Evolutionary conservation across 2,797 vertebrate species (phyloP).

Genomic region (Neopelma chrysocephalum): DNA sequence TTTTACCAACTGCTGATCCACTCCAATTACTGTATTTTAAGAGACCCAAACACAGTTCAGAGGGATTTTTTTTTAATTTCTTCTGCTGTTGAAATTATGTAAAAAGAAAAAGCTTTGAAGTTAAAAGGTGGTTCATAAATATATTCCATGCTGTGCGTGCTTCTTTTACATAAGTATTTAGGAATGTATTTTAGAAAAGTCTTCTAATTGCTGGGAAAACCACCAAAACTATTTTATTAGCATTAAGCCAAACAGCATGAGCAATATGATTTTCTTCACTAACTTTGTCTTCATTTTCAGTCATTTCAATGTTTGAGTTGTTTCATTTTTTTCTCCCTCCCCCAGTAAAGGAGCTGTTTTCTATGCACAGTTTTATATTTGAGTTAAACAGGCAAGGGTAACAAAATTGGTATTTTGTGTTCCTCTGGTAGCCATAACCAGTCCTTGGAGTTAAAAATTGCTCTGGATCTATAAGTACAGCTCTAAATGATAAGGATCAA

Average conservation of each 20-base stretch:
- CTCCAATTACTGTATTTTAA: slow-evolving; percentile 21
- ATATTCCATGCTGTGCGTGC: neutral
- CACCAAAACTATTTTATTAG: neutral
- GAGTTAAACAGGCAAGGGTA: neutral
- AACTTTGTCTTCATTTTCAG: neutral
- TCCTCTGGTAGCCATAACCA: neutral
- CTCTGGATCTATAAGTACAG: neutral
- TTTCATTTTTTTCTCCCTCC: neutral
- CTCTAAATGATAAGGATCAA: neutral
- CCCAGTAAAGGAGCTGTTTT: neutral
- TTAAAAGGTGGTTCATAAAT: slow-evolving; percentile 20
- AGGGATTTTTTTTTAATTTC: neutral
- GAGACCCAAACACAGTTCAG: neutral
- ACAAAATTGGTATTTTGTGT: neutral
- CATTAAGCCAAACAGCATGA: neutral
- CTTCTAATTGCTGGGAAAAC: neutral
- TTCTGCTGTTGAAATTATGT: slow-evolving; percentile 2
- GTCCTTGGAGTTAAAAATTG: neutral
- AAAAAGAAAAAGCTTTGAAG: slow-evolving; percentile 16
- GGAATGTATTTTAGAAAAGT: neutral
- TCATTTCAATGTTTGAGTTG: neutral
- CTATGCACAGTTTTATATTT: neutral
- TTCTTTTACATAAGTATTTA: slow-evolving; percentile 31
- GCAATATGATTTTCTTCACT: neutral
- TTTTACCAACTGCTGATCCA: slow-evolving; percentile 53